These are phyloP conservation scores for Myiozetetes cayanensis DNA, from an alignment of 2,113 vertebrate species.

Conservation along the genomic window DNA sequence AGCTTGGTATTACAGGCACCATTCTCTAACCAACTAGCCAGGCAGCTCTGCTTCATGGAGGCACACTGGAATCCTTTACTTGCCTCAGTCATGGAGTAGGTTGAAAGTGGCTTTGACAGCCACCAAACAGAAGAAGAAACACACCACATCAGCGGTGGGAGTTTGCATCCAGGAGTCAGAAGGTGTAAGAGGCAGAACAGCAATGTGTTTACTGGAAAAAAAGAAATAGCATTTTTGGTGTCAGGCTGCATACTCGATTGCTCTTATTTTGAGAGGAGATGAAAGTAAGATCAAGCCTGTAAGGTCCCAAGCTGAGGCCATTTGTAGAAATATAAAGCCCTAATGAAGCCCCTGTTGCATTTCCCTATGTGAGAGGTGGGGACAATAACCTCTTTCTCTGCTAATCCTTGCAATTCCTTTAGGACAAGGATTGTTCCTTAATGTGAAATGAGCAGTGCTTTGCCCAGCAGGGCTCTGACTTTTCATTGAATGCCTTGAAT, in stretches of 20 bases:
- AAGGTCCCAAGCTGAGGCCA: not conserved
- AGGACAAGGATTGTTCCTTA: not conserved
- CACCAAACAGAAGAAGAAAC: not conserved
- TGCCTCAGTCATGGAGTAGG: not conserved
- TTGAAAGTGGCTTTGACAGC: not conserved
- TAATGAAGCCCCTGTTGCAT: not conserved
- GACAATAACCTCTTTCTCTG: conserved; percentile 1
- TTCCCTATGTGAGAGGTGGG: not conserved
- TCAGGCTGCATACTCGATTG: not conserved
- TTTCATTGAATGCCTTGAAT: not conserved
- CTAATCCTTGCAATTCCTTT: conserved; percentile 1
- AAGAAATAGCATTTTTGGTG: not conserved
- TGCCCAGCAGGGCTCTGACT: conserved; percentile 12
- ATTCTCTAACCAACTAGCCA: not conserved
- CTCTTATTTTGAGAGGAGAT: not conserved
- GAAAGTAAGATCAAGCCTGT: not conserved
- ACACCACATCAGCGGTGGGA: not conserved
- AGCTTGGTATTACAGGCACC: not conserved
- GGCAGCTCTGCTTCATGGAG: not conserved
- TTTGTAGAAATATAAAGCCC: not conserved
- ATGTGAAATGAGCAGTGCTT: not conserved
- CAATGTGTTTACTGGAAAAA: not conserved
- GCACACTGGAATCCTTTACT: not conserved
- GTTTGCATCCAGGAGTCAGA: not conserved
- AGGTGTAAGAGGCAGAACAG: not conserved